These are phyloP conservation scores for Melierax canorus DNA, from an alignment of 2,113 vertebrate genomes.

Conservation along the genomic window DNA sequence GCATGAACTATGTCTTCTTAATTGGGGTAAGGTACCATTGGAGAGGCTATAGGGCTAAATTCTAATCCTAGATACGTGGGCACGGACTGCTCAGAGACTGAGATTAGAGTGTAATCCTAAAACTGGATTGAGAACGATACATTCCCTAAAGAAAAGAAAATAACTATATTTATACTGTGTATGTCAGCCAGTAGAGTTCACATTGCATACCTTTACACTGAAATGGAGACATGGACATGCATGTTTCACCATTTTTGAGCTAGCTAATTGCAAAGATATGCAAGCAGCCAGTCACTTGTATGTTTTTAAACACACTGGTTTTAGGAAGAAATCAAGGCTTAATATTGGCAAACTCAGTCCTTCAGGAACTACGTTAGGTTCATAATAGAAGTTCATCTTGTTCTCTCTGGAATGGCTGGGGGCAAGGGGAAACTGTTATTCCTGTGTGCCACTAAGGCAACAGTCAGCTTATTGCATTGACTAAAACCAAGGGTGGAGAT, in stretches of 20 bases:
- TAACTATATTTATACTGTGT: constrained; percentile 21
- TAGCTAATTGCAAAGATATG: not conserved
- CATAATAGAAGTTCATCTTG: not conserved
- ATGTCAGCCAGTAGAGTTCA: not conserved
- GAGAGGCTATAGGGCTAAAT: not conserved
- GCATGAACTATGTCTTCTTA: not conserved
- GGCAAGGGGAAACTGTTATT: not conserved
- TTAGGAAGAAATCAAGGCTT: not conserved
- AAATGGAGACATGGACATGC: rapidly evolving
- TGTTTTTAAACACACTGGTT: not conserved
- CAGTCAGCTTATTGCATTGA: not conserved
- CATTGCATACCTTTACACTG: not conserved
- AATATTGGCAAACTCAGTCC: not conserved
- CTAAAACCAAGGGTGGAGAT: not conserved
- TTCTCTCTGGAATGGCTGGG: not conserved
- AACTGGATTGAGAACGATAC: constrained; percentile 46
- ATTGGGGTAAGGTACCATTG: not conserved
- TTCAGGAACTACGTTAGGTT: not conserved
- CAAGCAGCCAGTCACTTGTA: not conserved
- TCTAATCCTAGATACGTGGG: constrained; percentile 55
- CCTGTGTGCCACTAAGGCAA: not conserved
- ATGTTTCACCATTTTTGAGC: not conserved
- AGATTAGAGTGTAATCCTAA: constrained; percentile 61
- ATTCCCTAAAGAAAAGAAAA: constrained; percentile 39
- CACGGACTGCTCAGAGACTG: constrained; percentile 26